phyloP scores from a whole-genome alignment of 2,113 vertebrate genomes.

The Pao palembangensis region DNA sequence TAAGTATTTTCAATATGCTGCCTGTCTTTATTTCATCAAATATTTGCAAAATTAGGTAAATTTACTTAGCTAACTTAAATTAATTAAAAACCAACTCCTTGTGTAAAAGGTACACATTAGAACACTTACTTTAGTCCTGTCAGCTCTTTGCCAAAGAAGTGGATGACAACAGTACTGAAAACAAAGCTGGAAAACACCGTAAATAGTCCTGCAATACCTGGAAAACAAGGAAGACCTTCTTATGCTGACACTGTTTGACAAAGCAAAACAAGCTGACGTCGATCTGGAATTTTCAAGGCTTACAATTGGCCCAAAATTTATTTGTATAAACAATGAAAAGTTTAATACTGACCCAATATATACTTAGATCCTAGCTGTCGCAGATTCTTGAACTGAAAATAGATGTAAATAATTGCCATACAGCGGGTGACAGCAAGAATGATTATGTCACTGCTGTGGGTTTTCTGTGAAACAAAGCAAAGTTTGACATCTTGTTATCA shows the following conservation, averaged over 20 bases:
- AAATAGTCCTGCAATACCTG: slow-evolving; percentile 95
- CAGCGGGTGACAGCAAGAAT: slow-evolving; percentile 93
- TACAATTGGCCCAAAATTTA: too few relatives aligned
- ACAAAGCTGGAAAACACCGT: slow-evolving; percentile 98
- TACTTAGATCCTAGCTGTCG: slow-evolving; percentile 96
- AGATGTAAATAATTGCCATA: slow-evolving; percentile 96
- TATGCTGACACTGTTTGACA: neutral
- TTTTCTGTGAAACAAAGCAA: slow-evolving; percentile 70
- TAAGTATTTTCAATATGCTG: too few relatives aligned
- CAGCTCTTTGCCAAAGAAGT: slow-evolving; percentile 95
- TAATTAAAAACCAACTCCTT: too few relatives aligned
- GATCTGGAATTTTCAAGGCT: neutral
- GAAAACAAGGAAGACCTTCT: slow-evolving; percentile 12
- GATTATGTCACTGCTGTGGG: slow-evolving; percentile 90
- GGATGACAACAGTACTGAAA: slow-evolving; percentile 96
- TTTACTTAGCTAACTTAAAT: too few relatives aligned
- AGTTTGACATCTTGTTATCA: neutral
- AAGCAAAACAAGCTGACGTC: too few relatives aligned
- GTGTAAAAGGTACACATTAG: neutral
- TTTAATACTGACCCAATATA: slow-evolving; percentile 82
- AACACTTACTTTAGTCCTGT: slow-evolving; percentile 93
- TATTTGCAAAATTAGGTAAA: too few relatives aligned
- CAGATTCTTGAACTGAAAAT: slow-evolving; percentile 97
- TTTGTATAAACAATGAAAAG: too few relatives aligned
- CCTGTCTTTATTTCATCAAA: too few relatives aligned